Conservation (phyloP, 2,113 vertebrate genomes). For the Pionites leucogaster region DNA sequence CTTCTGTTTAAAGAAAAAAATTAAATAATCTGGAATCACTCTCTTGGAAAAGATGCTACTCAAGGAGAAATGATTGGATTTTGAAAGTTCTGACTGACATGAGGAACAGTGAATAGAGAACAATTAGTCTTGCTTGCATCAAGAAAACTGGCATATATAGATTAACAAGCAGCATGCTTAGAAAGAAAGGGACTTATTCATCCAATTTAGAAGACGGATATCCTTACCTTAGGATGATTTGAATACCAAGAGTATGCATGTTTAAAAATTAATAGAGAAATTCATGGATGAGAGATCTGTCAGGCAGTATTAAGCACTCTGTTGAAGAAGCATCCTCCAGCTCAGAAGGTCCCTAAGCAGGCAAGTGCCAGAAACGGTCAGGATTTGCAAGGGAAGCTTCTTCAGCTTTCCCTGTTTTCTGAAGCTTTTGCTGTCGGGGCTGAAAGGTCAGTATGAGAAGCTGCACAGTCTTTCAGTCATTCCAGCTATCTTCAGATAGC, state of each 20-base stretch:
- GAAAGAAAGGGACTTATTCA: background rate
- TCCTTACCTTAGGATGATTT: background rate
- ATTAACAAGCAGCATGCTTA: background rate
- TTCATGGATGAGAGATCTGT: slow-evolving; percentile 26
- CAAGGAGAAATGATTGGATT: background rate
- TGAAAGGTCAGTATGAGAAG: background rate
- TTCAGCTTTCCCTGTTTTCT: background rate
- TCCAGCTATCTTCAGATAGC: background rate
- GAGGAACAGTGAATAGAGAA: background rate
- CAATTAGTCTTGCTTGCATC: background rate
- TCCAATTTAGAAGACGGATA: background rate
- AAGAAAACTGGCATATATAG: background rate
- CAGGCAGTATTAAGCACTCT: background rate
- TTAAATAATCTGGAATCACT: background rate
- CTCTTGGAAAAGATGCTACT: background rate
- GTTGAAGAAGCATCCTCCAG: background rate
- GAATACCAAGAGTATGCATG: background rate
- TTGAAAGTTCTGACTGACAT: background rate
- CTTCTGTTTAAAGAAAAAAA: background rate
- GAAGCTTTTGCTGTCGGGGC: background rate
- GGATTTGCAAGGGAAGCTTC: background rate
- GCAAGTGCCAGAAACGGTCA: accelerated
- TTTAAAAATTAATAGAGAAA: slow-evolving; percentile 42
- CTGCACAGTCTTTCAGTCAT: background rate
- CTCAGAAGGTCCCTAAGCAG: background rate